Evolutionary conservation across 1,140 invertebrate species (phyloP).

Genomic region (Lasioglossum albipes): DNA sequence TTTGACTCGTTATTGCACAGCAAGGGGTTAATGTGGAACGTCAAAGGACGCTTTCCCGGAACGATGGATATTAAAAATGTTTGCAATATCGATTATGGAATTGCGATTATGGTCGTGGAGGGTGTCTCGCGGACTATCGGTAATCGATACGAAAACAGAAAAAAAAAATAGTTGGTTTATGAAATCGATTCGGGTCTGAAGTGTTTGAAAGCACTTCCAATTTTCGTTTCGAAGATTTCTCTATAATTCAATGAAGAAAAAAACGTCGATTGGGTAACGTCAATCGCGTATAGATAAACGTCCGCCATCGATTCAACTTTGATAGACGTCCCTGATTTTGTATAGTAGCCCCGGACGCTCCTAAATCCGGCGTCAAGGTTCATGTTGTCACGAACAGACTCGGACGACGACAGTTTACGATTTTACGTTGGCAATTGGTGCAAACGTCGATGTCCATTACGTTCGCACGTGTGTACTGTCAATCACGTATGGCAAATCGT

Average conservation of each 20-base stretch:
- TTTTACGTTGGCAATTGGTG: constrained; percentile 41
- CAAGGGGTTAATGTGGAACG: no score
- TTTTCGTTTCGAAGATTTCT: neutral
- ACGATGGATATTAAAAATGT: no score
- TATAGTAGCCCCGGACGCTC: constrained; percentile 11
- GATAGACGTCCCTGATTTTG: constrained; percentile 11
- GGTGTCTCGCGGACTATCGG: no score
- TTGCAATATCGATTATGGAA: no score
- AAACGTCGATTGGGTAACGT: constrained; percentile 4
- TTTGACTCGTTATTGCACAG: no score
- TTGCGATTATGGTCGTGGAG: no score
- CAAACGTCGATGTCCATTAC: constrained; percentile 51
- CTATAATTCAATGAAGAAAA: neutral
- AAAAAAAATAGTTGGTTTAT: neutral
- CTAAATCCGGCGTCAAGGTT: constrained; percentile 41
- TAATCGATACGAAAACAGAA: neutral
- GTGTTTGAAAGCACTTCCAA: neutral
- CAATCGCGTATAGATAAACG: constrained; percentile 12
- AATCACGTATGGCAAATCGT: constrained; percentile 57
- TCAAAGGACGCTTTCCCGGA: no score
- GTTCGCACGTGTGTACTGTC: constrained; percentile 54
- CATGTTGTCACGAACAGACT: constrained; percentile 29
- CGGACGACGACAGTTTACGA: constrained; percentile 41
- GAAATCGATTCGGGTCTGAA: neutral
- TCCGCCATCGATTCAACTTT: constrained; percentile 17